Conservation (phyloP, 2,888 invertebrate genomes). For the Eueremaeus valkanovi region DNA sequence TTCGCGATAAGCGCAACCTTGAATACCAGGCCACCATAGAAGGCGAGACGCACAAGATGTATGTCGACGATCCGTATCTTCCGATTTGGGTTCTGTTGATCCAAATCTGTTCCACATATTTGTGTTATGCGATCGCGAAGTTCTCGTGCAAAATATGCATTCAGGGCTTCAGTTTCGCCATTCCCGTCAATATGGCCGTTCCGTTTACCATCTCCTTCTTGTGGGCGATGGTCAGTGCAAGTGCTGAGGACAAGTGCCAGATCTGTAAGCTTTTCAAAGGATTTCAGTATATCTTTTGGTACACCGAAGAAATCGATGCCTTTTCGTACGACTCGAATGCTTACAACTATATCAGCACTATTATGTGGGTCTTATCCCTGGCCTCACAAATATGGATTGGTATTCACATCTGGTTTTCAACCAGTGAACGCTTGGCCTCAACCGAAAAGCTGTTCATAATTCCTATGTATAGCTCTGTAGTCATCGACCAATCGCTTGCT, state of each 20-base stretch:
- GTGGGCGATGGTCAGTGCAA: constrained; percentile 40
- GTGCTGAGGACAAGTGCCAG: neutral
- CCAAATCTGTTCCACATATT: constrained; percentile 51
- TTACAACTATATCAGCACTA: neutral
- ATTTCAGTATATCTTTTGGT: constrained; percentile 37
- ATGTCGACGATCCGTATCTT: constrained; percentile 51
- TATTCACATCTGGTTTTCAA: constrained; percentile 39
- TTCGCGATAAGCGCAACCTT: neutral
- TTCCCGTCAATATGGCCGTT: constrained; percentile 54
- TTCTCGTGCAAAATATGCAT: constrained; percentile 58
- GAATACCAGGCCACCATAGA: constrained; percentile 42
- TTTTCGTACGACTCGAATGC: neutral
- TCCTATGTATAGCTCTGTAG: constrained; percentile 52
- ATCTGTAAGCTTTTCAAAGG: neutral
- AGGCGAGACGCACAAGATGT: constrained; percentile 39
- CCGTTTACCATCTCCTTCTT: constrained; percentile 51
- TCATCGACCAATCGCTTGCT: constrained; percentile 47
- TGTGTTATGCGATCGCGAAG: constrained; percentile 55
- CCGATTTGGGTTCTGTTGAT: too few species aligned
- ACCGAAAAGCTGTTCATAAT: constrained; percentile 54
- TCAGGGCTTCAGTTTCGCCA: constrained; percentile 55
- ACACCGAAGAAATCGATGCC: too few species aligned
- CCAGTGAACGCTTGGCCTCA: constrained; percentile 34
- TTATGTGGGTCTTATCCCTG: constrained; percentile 33
- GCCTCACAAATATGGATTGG: constrained; percentile 28